Conservation (phyloP, 2,888 invertebrate genomes). For the Drosophila anomalata region DNA sequence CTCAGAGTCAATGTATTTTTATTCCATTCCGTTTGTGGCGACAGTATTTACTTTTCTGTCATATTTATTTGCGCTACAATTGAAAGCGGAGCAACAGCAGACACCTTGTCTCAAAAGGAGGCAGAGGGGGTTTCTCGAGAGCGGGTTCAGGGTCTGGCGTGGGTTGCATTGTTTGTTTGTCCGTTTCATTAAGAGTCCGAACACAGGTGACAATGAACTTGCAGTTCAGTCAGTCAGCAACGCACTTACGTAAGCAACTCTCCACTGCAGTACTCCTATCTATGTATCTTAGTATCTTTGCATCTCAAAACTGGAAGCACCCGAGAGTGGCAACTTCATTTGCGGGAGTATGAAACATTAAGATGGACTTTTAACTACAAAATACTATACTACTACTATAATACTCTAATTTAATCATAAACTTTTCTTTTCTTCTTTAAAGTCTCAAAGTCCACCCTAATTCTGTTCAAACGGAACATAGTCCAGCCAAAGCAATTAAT, state of each 20-base stretch:
- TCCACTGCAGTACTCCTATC: constrained; percentile 1
- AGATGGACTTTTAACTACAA: background rate
- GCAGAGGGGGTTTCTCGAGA: constrained; percentile 1
- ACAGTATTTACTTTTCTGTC: constrained; percentile 46
- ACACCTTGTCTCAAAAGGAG: constrained; percentile 24
- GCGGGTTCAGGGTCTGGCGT: constrained; percentile 61
- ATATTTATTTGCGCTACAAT: constrained; percentile 64
- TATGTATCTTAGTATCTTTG: constrained; percentile 17
- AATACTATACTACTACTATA: too few relatives aligned
- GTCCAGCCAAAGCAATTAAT: constrained; percentile 59
- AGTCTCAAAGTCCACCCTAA: constrained; percentile 11
- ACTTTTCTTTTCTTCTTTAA: background rate
- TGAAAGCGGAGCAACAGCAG: constrained; percentile 44
- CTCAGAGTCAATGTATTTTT: constrained; percentile 34
- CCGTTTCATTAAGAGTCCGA: constrained; percentile 35
- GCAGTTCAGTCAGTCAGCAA: constrained; percentile 28
- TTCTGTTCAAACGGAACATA: constrained; percentile 23
- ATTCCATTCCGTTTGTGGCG: constrained; percentile 37
- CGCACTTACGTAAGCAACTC: constrained; percentile 39
- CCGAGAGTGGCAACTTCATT: constrained; percentile 70
- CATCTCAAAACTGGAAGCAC: constrained; percentile 47
- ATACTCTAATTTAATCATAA: too few relatives aligned
- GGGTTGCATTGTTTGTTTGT: constrained; percentile 33
- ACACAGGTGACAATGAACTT: constrained; percentile 65
- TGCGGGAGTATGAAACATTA: constrained; percentile 11